Conservation (phyloP, 2,888 invertebrate genomes). For the Lypha dubia region DNA sequence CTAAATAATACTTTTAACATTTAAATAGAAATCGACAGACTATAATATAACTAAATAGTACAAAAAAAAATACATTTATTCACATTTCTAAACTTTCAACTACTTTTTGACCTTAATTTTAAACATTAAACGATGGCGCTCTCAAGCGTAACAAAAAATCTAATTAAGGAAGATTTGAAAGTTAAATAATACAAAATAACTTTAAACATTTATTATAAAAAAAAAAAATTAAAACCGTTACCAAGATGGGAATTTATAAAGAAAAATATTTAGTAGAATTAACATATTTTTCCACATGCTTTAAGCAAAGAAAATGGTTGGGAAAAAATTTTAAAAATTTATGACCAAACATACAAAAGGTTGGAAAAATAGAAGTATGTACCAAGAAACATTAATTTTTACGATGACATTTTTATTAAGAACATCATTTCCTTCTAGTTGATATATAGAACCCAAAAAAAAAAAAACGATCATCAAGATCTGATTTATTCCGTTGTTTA, state of each 20-base stretch:
- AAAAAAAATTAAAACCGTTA: not conserved
- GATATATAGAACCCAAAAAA: not conserved
- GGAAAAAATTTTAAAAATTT: not conserved
- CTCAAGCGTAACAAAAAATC: slow-evolving; percentile 31
- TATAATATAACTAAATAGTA: slow-evolving; percentile 27
- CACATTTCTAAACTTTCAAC: not conserved
- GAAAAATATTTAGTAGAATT: too few species aligned
- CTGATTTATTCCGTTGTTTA: not conserved
- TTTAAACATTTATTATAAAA: slow-evolving; percentile 15
- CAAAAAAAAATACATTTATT: not conserved
- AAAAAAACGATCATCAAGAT: not conserved
- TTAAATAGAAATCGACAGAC: slow-evolving; percentile 25
- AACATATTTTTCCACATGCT: too few species aligned
- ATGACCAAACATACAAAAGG: not conserved
- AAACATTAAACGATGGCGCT: not conserved
- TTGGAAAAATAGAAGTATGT: slow-evolving; percentile 35
- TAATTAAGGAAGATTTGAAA: slow-evolving; percentile 41
- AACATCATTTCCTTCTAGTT: slow-evolving; percentile 48
- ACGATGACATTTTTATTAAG: slow-evolving; percentile 66
- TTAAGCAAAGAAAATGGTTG: slow-evolving; percentile 9
- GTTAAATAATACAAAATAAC: not conserved
- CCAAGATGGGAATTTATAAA: not conserved
- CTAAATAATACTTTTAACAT: not conserved
- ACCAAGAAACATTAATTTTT: slow-evolving; percentile 47
- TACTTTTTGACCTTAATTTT: slow-evolving; percentile 2